Conservation (phyloP, 2,113 vertebrate species). For the Periophthalmodon schlosseri region DNA sequence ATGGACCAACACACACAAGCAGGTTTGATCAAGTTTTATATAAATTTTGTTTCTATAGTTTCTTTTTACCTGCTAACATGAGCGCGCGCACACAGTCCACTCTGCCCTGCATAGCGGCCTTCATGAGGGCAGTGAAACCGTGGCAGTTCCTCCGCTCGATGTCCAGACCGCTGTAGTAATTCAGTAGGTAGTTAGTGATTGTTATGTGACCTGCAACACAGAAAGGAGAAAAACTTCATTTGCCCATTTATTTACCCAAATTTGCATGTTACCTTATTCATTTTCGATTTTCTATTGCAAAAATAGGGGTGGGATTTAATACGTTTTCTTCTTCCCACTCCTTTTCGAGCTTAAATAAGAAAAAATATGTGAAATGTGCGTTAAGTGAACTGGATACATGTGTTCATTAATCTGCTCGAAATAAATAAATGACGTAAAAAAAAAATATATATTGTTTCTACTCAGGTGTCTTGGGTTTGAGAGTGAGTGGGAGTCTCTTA, state of each 20-base stretch:
- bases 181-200: conserved; percentile 92
- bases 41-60: background rate
- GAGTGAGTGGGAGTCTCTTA: conserved; percentile 54
- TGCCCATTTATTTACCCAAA: background rate
- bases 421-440: too few species aligned
- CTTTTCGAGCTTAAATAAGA: too few species aligned
- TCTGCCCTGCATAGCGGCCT: conserved; percentile 93
- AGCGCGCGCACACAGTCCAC: conserved; percentile 89
- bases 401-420: too few species aligned
- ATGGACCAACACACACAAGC: background rate
- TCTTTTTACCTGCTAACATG: conserved; percentile 86
- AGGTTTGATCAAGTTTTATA: too few species aligned
- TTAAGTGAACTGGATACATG: too few species aligned
- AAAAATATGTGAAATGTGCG: too few species aligned
- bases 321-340: too few species aligned
- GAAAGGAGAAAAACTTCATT: background rate
- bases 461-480: background rate
- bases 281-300: too few species aligned
- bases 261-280: background rate
- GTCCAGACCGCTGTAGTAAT: conserved; percentile 91
- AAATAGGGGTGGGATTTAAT: too few species aligned
- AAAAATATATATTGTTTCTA: too few species aligned
- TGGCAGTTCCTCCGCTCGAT: conserved; percentile 90
- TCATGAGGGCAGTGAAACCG: conserved; percentile 95
- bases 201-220: conserved; percentile 85